Conservation (phyloP, 1,140 invertebrate species). For the Tenebrio molitor region DNA sequence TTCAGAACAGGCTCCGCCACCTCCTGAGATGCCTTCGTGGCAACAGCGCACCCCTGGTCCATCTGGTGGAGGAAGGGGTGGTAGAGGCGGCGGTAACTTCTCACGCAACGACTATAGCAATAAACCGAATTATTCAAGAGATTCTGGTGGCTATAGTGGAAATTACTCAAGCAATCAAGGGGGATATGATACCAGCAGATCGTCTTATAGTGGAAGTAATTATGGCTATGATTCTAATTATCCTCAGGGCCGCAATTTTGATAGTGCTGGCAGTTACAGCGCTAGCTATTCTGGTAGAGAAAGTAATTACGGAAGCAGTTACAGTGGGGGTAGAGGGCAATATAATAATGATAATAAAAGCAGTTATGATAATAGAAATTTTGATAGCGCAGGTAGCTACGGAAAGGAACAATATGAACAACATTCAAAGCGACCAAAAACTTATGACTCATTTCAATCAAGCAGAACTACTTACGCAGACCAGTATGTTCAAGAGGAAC, state of each 20-base stretch:
- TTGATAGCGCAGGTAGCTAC: constrained; percentile 46
- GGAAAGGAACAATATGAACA: constrained; percentile 54
- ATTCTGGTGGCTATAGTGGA: constrained; percentile 39
- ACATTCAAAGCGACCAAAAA: constrained; percentile 61
- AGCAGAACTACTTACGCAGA: constrained; percentile 63
- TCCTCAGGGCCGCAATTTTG: constrained; percentile 44
- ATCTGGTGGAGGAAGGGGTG: constrained; percentile 59
- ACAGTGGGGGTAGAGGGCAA: constrained; percentile 14
- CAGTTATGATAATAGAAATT: constrained; percentile 48
- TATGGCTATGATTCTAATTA: constrained; percentile 49
- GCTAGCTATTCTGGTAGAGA: neutral
- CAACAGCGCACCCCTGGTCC: constrained; percentile 71
- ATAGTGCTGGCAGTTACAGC: constrained; percentile 56
- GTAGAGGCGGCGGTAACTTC: constrained; percentile 59
- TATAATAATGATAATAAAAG: constrained; percentile 25
- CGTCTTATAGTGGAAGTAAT: constrained; percentile 41
- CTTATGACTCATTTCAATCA: constrained; percentile 64
- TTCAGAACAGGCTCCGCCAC: constrained; percentile 89
- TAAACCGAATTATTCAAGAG: constrained; percentile 39
- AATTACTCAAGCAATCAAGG: constrained; percentile 42
- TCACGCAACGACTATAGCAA: constrained; percentile 44
- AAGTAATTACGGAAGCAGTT: neutral
- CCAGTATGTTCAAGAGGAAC: constrained; percentile 64
- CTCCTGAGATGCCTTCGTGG: constrained; percentile 97
- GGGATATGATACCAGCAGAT: constrained; percentile 45